Base-by-base conservation (phyloP, 2,797 vertebrate species). In the Hephaestus fuliginosus region DNA sequence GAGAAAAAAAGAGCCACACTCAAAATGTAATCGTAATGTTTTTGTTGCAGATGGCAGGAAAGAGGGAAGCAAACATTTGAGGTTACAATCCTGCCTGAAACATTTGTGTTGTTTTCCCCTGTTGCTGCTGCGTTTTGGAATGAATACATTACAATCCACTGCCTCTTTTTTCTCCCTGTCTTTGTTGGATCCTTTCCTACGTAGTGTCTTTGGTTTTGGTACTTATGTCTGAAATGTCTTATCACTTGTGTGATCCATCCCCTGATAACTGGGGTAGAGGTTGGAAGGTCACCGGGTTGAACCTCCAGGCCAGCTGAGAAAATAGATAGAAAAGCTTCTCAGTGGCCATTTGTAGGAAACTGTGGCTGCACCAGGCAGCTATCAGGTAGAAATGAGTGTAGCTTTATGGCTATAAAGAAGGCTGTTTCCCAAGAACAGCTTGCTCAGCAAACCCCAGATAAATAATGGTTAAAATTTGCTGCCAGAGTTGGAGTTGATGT, bases 391-490 rank as follows among this genome's bases (percentile, higher is more conserved):
- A 77, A 68, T 49, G 33, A 84, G 46, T 6, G 25, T 14, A 87
- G 46, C 77, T 87, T 90, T 76, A 83, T 76, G 75, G 66, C 83
- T 70, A 46, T 80, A 77, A 86, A 90, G 66, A 72, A 36, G 53
- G 44, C 53, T 63, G 52, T 68, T 78, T 71, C 33, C 72, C 18
- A 55, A 83, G 66, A 85, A 82, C 62, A 41, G 67, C 88, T 78
- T 71, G 78, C 74, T 88, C 87, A 76, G 84, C 75, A 74, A 69
- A 75, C 43, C 22, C 41, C 17, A 46, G 76, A 53, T 83, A 79
- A 80, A 78, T 84, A 81, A 80, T 74, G 56, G 84, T 83, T 70
- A 80, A 76, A 70, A 80, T 71, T 58, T 66, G 70, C 74, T 22
- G 17, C 49, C 61, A 53, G 44, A 64, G 57, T 74, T 39, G 18